Base-by-base conservation (phyloP, 2,888 invertebrate species). In the Uloborus plumipes region DNA sequence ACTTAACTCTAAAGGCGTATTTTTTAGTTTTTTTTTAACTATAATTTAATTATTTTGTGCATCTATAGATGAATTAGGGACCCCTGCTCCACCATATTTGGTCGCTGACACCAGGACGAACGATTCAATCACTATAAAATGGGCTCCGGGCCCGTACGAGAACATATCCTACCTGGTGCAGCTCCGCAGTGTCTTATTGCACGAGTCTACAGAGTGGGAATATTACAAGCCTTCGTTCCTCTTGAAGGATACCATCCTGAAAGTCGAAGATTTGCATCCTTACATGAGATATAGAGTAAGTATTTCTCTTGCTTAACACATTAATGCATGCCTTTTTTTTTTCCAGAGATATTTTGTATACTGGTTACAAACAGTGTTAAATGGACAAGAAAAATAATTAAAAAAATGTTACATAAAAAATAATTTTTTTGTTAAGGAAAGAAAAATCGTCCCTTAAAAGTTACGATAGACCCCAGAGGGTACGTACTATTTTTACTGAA, bases 271-370 rank as follows among this genome's bases (percentile, higher is more conserved):
- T 86, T 90, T 97, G 67, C 93, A 94, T 86, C 96, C 97, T 0
- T 97, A 95, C 88, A 94, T 96, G 0, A 95, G 94, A 88, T 97
- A 97, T 88, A 92, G 94, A 91, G 97, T 97, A 90, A 90, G 91
- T 72, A 15, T 55, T 53, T 39, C 39, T 39, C 39, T 39, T 11
- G 39, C 11, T 39, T 39, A 39, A 39, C n/a, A n/a, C n/a, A n/a
- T n/a, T n/a, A n/a, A n/a, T n/a, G n/a, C n/a, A n/a, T n/a, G n/a
- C n/a, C n/a, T n/a, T n/a, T n/a, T n/a, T n/a, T n/a, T n/a, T n/a
- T n/a, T n/a, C n/a, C n/a, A n/a, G n/a, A n/a, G n/a, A n/a, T n/a
- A n/a, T n/a, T n/a, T n/a, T n/a, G n/a, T n/a, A n/a, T n/a, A n/a
- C n/a, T n/a, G n/a, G n/a, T n/a, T n/a, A n/a, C n/a, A n/a, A n/a